Evolutionary conservation across 2,113 vertebrate genomes (phyloP).

Genomic region (Mesocricetus auratus): DNA sequence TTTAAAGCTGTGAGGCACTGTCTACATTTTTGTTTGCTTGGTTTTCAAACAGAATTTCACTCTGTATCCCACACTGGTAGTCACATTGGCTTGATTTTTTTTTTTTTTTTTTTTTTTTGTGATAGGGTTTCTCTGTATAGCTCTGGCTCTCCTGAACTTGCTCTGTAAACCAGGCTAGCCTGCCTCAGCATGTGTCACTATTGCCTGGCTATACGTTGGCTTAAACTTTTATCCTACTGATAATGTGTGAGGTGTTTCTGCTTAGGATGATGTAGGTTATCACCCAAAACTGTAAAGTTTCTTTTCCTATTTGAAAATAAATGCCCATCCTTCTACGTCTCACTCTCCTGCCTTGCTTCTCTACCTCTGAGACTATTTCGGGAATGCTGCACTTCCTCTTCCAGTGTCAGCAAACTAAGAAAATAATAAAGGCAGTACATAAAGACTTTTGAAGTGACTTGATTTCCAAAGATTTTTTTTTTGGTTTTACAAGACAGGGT

Average conservation of each 20-base stretch:
- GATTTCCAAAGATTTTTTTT: background rate
- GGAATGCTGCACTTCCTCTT: background rate
- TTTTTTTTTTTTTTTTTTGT: background rate
- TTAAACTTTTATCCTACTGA: background rate
- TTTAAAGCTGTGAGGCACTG: background rate
- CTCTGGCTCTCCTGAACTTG: background rate
- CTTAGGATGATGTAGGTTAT: background rate
- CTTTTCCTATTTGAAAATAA: background rate
- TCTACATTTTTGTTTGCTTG: background rate
- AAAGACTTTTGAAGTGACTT: background rate
- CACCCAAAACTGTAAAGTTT: background rate
- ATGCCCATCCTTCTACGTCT: background rate
- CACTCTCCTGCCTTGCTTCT: background rate
- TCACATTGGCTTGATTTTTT: background rate
- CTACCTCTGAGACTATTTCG: background rate
- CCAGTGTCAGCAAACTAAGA: background rate
- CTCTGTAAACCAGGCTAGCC: background rate
- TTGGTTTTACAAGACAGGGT: no score
- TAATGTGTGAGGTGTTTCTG: background rate
- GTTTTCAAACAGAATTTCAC: background rate
- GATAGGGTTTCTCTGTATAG: background rate
- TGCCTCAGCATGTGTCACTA: background rate
- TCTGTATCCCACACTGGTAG: background rate
- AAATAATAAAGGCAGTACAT: background rate
- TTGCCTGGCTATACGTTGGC: background rate